Conservation (phyloP, 2,888 invertebrate genomes). For the Lasius fuliginosus region DNA sequence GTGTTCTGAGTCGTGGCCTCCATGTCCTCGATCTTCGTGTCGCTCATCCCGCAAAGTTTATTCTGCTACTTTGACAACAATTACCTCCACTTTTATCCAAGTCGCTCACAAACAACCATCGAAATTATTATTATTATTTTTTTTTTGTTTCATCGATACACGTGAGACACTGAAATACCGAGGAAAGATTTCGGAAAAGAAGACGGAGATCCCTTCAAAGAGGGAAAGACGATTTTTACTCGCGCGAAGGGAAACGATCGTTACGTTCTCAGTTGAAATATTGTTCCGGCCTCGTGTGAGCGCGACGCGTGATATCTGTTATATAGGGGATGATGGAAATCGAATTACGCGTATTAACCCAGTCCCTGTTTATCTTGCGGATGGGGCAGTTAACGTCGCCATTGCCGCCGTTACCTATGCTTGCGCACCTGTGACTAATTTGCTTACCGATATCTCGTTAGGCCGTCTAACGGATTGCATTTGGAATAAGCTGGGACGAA, state of each 20-base stretch:
- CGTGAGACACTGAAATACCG: neutral
- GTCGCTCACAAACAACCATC: neutral
- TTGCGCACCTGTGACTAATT: conserved; percentile 72
- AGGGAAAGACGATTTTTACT: neutral
- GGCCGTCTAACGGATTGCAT: conserved; percentile 51
- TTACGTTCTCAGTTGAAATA: neutral
- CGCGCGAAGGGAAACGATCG: neutral
- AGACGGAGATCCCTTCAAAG: neutral
- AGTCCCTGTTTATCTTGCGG: conserved; percentile 76
- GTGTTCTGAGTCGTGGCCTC: conserved; percentile 70
- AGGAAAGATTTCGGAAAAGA: neutral
- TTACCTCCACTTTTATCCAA: neutral
- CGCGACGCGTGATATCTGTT: conserved; percentile 57
- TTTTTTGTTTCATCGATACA: neutral
- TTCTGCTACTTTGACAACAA: neutral
- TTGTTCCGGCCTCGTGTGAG: neutral
- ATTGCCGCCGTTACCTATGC: neutral
- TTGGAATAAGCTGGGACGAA: conserved; percentile 22
- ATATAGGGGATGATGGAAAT: conserved; percentile 81
- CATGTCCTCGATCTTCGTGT: conserved; percentile 64
- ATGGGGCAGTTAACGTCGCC: neutral
- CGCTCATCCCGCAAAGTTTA: conserved; percentile 48
- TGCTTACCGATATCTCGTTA: conserved; percentile 82
- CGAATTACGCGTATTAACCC: conserved; percentile 80
- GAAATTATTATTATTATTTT: neutral